Evolutionary conservation across 2,797 vertebrate genomes (phyloP).

Genomic region (Enteromius mattozi): DNA sequence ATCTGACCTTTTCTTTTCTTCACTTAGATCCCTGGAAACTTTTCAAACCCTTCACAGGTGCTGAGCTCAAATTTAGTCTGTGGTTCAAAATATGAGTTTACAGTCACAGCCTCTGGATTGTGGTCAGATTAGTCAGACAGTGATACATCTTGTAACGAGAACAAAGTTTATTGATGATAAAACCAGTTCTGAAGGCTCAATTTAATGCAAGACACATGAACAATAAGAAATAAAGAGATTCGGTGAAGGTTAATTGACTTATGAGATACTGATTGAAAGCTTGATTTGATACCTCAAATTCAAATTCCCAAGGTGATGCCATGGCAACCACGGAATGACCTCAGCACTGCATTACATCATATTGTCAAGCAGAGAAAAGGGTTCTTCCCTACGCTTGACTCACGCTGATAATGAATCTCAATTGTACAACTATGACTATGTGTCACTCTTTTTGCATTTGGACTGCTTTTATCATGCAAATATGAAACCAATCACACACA

Average conservation of each 20-base stretch:
- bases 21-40: not conserved
- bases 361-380: constrained; percentile 19
- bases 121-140: constrained; percentile 48
- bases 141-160: constrained; percentile 18
- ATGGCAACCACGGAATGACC: constrained; percentile 55
- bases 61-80: constrained; percentile 39
- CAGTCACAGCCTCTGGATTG: constrained; percentile 17
- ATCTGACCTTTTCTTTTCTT: not conserved
- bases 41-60: constrained; percentile 36
- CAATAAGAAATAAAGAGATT: constrained; percentile 12
- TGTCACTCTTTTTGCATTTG: constrained; percentile 8
- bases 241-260: constrained; percentile 44
- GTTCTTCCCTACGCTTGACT: constrained; percentile 28
- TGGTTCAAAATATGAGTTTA: constrained; percentile 48
- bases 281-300: constrained; percentile 43
- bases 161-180: constrained; percentile 32
- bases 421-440: constrained; percentile 50
- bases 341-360: constrained; percentile 60
- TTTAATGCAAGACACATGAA: constrained; percentile 11
- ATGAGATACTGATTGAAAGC: constrained; percentile 43
- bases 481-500: constrained; percentile 41
- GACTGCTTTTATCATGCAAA: constrained; percentile 54
- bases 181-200: constrained; percentile 16
- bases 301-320: constrained; percentile 28
- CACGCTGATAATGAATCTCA: constrained; percentile 46